Evolutionary conservation across 2,113 vertebrate genomes (phyloP).

Genomic region (Mustela nigripes): DNA sequence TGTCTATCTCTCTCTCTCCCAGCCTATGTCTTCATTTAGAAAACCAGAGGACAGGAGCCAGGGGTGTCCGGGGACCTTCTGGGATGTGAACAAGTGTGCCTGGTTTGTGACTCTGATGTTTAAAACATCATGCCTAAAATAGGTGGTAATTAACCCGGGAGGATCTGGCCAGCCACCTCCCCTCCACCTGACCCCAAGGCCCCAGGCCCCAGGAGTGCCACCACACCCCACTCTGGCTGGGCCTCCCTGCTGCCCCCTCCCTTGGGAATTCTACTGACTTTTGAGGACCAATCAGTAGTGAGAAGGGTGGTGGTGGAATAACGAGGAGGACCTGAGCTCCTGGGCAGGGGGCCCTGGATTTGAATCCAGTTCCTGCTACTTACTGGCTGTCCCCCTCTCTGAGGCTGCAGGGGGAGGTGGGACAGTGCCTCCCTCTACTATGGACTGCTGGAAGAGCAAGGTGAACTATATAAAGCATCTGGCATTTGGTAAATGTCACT

Average conservation of each 20-base stretch:
- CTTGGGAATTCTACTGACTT: neutral
- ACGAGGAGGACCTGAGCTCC: neutral
- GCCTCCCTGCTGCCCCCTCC: neutral
- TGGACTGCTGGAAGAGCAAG: constrained; percentile 62
- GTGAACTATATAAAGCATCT: constrained; percentile 65
- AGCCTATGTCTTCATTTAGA: neutral
- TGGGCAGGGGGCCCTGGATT: neutral
- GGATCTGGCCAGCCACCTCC: neutral
- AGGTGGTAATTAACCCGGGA: neutral
- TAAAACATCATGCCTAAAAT: neutral
- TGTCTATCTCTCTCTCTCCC: neutral
- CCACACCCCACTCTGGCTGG: neutral
- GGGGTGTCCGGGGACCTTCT: neutral
- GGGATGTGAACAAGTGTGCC: neutral
- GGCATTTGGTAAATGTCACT: constrained; percentile 67
- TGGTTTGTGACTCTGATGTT: neutral
- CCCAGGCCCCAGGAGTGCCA: neutral
- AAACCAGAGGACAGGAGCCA: neutral
- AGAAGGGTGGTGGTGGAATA: neutral
- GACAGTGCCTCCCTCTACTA: neutral
- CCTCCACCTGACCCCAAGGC: neutral
- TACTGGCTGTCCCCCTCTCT: neutral
- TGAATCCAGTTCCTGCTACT: neutral
- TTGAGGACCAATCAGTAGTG: neutral
- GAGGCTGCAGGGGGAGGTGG: neutral